phyloP scores from a whole-genome alignment of 2,888 invertebrate genomes.

The Epistrophe grossulariae region DNA sequence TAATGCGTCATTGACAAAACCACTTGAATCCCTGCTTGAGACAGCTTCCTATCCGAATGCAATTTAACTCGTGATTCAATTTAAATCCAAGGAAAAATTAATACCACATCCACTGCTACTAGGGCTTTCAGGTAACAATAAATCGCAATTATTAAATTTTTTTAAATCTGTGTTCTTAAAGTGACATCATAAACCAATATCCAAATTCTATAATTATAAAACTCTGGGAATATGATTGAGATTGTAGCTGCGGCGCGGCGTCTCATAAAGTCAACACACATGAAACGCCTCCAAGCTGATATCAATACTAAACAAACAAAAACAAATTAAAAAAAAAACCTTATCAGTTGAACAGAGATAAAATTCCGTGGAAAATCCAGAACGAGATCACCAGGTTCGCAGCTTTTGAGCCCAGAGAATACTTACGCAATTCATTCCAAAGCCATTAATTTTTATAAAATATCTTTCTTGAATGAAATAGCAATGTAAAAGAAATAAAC shows the following conservation, averaged over 20 bases:
- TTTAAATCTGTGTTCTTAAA: conserved; percentile 24
- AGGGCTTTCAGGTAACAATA: conserved; percentile 8
- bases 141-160: neutral
- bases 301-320: neutral
- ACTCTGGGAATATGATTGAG: neutral
- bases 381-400: neutral
- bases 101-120: neutral
- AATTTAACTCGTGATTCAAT: neutral
- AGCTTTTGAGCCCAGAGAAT: conserved; percentile 12
- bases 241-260: neutral
- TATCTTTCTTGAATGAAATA: conserved; percentile 34
- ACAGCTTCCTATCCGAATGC: neutral
- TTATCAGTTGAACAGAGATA: conserved; percentile 41
- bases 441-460: conserved; percentile 37
- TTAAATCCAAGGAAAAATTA: neutral
- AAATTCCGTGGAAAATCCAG: neutral
- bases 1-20: conserved; percentile 55
- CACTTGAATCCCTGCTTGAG: conserved; percentile 7
- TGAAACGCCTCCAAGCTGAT: neutral
- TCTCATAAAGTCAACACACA: neutral
- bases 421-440: conserved; percentile 70
- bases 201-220: neutral
- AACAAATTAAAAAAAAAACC: conserved; percentile 26
- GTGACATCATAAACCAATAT: conserved; percentile 50
- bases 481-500: conserved; percentile 54